Conservation (phyloP, 2,888 invertebrate genomes). For the Spicauda simplicius region DNA sequence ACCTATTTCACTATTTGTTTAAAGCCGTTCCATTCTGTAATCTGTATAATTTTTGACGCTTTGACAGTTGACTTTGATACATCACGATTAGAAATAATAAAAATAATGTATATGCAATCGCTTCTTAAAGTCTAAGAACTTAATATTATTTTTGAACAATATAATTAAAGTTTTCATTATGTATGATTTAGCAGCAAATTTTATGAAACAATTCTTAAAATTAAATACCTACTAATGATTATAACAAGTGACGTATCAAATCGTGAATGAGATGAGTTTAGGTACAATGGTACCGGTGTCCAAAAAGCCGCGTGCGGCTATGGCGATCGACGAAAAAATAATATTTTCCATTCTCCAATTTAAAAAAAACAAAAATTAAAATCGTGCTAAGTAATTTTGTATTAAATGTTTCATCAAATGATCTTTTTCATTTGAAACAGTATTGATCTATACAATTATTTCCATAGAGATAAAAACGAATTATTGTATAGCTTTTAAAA, state of each 20-base stretch:
- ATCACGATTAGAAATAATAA: too few species aligned
- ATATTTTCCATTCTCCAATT: not conserved
- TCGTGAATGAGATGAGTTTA: slow-evolving; percentile 17
- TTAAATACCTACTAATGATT: too few species aligned
- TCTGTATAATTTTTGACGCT: too few species aligned
- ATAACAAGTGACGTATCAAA: not conserved
- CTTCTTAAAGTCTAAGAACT: too few species aligned
- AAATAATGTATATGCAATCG: too few species aligned
- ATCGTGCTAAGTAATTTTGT: not conserved
- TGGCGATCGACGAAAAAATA: not conserved
- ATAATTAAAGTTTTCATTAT: too few species aligned
- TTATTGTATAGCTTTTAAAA: not conserved
- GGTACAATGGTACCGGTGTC: not conserved
- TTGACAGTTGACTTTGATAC: too few species aligned
- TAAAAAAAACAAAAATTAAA: not conserved
- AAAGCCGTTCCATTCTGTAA: too few species aligned
- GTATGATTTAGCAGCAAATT: too few species aligned
- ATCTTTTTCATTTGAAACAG: not conserved
- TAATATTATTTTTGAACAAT: too few species aligned
- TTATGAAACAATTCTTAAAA: too few species aligned
- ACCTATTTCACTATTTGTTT: not conserved
- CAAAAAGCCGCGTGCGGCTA: not conserved
- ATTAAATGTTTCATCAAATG: not conserved
- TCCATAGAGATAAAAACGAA: not conserved
- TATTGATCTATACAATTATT: not conserved